A percentile compares a stretch with the other conserved stretches of the same genome.
phyloP scores from a whole-genome alignment of 2,113 vertebrate genomes.

The Cercocebus atys region DNA sequence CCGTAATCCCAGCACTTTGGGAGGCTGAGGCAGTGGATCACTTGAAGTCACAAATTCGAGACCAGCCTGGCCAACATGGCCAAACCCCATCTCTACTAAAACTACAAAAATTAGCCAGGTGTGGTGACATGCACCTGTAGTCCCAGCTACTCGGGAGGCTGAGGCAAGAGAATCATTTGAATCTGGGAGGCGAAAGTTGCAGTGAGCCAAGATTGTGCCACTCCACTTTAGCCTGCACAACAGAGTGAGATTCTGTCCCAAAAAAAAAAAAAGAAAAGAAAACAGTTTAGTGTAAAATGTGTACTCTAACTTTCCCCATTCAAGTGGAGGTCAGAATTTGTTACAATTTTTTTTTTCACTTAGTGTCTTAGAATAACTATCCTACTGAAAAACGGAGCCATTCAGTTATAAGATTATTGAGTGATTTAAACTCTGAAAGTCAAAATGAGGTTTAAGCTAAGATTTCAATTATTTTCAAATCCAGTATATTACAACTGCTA shows the following conservation, averaged over 20 bases:
- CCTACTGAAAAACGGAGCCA: background rate
- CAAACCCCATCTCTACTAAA: background rate
- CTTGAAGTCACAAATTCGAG: background rate
- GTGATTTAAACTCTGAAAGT: conserved; percentile 29
- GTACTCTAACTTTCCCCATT: background rate
- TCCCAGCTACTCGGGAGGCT: background rate
- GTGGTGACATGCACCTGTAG: background rate
- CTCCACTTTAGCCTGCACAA: background rate
- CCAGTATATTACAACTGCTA: background rate
- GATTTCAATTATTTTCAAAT: conserved; percentile 30
- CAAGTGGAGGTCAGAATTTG: background rate
- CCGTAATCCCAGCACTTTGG: background rate
- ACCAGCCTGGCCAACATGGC: background rate
- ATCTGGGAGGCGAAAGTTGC: background rate
- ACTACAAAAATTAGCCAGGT: background rate
- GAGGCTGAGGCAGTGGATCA: background rate
- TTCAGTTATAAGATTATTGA: conserved; percentile 14
- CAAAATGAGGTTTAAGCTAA: conserved; percentile 41
- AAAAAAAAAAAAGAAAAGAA: background rate
- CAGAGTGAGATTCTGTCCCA: background rate
- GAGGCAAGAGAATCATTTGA: background rate
- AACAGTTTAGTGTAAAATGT: background rate
- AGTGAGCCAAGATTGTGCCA: background rate
- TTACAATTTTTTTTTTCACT: background rate
- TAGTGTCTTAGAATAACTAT: conserved; percentile 5